Percentiles rank a stretch among this genome's conserved stretches.
Conservation (phyloP, 1,140 invertebrate species). For the Armadillidium nasatum region DNA sequence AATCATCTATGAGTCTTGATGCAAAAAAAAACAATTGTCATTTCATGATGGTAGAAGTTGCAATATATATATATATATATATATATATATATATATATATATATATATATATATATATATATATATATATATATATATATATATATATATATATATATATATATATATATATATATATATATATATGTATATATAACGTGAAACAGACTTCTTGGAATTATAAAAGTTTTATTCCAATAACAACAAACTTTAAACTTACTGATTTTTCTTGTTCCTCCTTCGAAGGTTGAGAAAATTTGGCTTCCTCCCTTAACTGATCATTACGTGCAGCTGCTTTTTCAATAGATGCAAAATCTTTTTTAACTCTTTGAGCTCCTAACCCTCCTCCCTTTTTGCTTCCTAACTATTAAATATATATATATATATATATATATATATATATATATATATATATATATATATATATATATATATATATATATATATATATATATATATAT, state of each 20-base stretch:
- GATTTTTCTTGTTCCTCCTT: conserved; percentile 58
- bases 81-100: too few relatives aligned
- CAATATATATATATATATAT: too few relatives aligned
- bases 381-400: conserved; percentile 73
- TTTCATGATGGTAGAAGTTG: too few relatives aligned
- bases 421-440: conserved; percentile 7
- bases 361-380: conserved; percentile 93
- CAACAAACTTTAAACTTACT: conserved; percentile 16
- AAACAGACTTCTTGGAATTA: too few relatives aligned
- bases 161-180: too few relatives aligned
- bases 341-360: conserved; percentile 86
- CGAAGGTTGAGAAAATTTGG: conserved; percentile 49
- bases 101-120: too few relatives aligned
- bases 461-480: conserved; percentile 17
- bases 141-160: too few relatives aligned
- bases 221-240: too few relatives aligned
- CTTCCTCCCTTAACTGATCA: conserved; percentile 62
- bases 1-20: too few relatives aligned
- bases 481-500: conserved; percentile 14
- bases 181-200: too few relatives aligned
- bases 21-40: too few relatives aligned
- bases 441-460: conserved; percentile 31
- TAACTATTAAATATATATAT: conserved; percentile 53
- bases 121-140: too few relatives aligned
- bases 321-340: conserved; percentile 79